Conservation (phyloP, 2,888 invertebrate species). For the Chaetogeoica ovagalla region DNA sequence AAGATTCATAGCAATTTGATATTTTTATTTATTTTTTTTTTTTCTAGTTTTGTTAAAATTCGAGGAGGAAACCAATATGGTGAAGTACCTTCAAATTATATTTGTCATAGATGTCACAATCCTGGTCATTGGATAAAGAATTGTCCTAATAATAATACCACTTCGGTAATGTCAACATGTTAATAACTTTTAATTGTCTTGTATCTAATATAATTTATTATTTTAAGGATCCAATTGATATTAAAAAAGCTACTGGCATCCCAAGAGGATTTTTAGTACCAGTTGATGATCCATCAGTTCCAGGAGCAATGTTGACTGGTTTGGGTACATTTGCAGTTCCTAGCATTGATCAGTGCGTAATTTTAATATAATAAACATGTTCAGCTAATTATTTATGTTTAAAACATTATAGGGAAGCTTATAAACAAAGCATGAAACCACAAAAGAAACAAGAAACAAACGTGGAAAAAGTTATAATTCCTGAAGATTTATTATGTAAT, state of each 20-base stretch:
- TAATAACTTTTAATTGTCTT: conserved; percentile 17
- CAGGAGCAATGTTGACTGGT: conserved; percentile 89
- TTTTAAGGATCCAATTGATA: conserved; percentile 57
- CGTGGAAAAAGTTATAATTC: conserved; percentile 69
- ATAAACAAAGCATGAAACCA: conserved; percentile 71
- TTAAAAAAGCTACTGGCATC: conserved; percentile 95
- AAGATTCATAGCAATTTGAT: no score
- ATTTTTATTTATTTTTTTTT: conserved; percentile 8
- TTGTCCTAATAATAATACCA: conserved; percentile 63
- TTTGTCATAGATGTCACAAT: conserved; percentile 92
- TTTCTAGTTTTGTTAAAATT: conserved; percentile 82
- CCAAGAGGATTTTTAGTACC: conserved; percentile 94
- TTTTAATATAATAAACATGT: neutral
- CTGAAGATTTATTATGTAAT: conserved; percentile 87
- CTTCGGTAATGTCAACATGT: conserved; percentile 20
- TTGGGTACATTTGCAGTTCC: conserved; percentile 87
- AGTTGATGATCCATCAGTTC: conserved; percentile 84
- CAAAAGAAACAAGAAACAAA: conserved; percentile 64
- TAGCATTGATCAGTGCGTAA: conserved; percentile 79
- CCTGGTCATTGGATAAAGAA: conserved; percentile 97
- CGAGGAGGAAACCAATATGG: conserved; percentile 87
- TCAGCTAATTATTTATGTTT: conserved; percentile 26
- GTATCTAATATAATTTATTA: conserved; percentile 7
- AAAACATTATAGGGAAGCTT: conserved; percentile 70
- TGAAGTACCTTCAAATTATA: conserved; percentile 86